Conservation (phyloP, 2,888 invertebrate species). For the Diachrysia chrysitis region DNA sequence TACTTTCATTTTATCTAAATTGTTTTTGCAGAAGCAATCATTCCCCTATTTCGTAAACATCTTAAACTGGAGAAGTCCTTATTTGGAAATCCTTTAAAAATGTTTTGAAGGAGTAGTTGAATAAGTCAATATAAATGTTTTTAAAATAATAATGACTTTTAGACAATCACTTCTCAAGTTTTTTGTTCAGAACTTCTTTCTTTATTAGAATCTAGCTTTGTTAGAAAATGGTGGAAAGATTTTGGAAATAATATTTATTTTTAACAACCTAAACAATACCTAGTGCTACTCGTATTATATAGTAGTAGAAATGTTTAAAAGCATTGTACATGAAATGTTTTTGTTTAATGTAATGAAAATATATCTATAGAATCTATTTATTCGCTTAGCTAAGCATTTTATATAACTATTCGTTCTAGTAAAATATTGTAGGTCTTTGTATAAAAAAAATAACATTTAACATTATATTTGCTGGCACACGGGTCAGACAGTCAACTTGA, state of each 20-base stretch:
- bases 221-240: background rate
- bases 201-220: background rate
- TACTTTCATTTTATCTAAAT: constrained; percentile 3
- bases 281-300: background rate
- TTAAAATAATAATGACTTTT: background rate
- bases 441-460: no score
- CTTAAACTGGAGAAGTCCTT: background rate
- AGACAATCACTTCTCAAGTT: background rate
- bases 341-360: no score
- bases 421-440: no score
- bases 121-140: background rate
- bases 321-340: no score
- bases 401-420: no score
- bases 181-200: background rate
- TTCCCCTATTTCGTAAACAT: background rate
- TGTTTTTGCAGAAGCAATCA: constrained; percentile 1
- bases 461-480: no score
- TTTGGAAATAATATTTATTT: background rate
- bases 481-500: no score
- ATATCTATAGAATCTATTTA: no score
- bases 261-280: background rate
- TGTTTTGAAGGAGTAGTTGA: background rate
- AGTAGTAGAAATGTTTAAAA: no score
- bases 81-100: background rate
- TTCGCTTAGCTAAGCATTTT: no score